Conservation (phyloP, 2,113 vertebrate species). For the Muntiacus reevesi region DNA sequence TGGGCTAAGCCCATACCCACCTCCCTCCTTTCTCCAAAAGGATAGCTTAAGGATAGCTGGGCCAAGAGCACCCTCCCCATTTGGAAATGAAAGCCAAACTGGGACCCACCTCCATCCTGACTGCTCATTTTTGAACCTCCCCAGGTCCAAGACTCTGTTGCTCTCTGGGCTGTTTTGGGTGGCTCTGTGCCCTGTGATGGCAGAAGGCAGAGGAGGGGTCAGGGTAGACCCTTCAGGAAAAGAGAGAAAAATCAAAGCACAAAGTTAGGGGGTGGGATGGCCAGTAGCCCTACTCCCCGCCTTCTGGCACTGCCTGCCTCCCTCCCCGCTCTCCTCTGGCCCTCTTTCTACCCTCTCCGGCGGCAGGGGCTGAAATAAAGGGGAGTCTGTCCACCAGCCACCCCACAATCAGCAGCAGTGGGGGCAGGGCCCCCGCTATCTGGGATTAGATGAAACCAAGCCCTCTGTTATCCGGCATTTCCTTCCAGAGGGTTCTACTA, state of each 20-base stretch:
- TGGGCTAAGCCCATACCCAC: neutral
- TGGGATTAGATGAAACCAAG: neutral
- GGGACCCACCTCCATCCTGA: neutral
- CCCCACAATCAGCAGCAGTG: neutral
- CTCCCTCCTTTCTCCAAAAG: neutral
- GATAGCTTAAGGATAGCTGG: neutral
- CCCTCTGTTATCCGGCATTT: slow-evolving; percentile 7
- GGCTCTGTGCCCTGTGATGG: neutral
- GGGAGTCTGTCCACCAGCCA: neutral
- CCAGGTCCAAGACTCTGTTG: neutral
- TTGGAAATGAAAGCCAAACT: neutral
- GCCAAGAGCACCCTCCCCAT: neutral
- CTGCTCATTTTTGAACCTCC: neutral
- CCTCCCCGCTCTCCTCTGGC: neutral
- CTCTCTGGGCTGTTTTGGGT: neutral
- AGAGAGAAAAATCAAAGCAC: slow-evolving; percentile 61
- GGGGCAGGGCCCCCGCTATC: neutral
- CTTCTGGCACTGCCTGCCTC: neutral
- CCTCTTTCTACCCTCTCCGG: neutral
- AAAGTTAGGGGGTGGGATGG: slow-evolving; percentile 27
- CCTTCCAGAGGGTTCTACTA: slow-evolving; percentile 5
- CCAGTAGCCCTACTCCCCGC: neutral
- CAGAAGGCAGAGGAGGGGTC: neutral
- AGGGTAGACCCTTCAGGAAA: neutral
- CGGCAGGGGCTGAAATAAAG: neutral